These are phyloP conservation scores for Pygoscelis adeliae DNA, from an alignment of 2,113 vertebrate genomes.

Conservation along the genomic window DNA sequence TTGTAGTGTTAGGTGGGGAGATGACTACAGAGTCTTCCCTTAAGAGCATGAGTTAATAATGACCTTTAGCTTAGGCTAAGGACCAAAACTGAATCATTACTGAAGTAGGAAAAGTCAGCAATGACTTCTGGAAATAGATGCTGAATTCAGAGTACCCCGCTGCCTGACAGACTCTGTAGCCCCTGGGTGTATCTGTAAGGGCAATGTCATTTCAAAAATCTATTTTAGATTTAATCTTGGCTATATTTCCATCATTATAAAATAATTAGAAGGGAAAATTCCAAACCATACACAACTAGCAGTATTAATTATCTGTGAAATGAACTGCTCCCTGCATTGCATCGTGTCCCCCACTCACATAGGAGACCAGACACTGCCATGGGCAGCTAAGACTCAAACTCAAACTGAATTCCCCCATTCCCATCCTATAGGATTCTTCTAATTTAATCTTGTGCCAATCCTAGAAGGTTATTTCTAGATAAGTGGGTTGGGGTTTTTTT, in stretches of 20 bases:
- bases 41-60: not conserved
- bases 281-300: not conserved
- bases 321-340: not conserved
- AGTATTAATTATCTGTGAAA: not conserved
- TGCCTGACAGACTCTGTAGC: not conserved
- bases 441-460: not conserved
- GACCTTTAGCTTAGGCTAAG: not conserved
- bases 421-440: not conserved
- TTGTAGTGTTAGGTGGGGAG: not conserved
- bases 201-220: not conserved
- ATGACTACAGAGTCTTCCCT: not conserved
- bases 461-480: not conserved
- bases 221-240: not conserved
- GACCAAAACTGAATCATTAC: conserved; percentile 26
- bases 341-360: fast-evolving
- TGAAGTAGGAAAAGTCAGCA: not conserved
- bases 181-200: not conserved
- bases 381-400: not conserved
- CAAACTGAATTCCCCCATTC: not conserved
- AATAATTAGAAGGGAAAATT: not conserved
- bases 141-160: not conserved
- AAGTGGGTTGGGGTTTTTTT: not conserved
- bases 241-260: not conserved
- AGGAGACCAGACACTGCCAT: not conserved
- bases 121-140: not conserved